These are phyloP conservation scores for Trichonephila clavipes DNA, from an alignment of 1,140 invertebrate genomes.

Conservation along the genomic window DNA sequence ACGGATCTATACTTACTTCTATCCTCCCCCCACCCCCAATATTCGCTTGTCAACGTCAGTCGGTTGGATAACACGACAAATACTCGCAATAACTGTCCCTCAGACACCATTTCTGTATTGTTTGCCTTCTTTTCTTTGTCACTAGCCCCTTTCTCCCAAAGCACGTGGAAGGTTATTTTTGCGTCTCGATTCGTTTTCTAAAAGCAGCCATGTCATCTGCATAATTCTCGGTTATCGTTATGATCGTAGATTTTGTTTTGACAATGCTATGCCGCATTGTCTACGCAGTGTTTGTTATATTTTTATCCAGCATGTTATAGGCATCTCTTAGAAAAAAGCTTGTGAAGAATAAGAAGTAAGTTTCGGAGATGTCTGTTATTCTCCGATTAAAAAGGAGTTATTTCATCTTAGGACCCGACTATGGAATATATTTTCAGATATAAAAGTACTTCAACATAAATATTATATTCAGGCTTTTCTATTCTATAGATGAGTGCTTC, in stretches of 20 bases:
- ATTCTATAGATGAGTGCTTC: too few species aligned
- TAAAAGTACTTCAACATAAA: too few species aligned
- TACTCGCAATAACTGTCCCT: slow-evolving; percentile 74
- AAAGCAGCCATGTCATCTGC: background rate
- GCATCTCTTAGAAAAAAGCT: too few species aligned
- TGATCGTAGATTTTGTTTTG: background rate
- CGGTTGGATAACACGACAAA: slow-evolving; percentile 71
- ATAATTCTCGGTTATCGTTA: background rate
- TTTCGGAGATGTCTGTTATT: too few species aligned
- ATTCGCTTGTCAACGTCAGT: slow-evolving; percentile 67
- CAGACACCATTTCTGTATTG: slow-evolving; percentile 53
- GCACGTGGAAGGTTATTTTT: background rate
- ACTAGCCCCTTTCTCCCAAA: background rate
- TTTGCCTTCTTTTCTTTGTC: slow-evolving; percentile 43
- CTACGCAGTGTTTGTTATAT: too few species aligned
- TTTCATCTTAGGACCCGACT: too few species aligned
- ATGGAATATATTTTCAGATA: too few species aligned
- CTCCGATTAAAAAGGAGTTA: too few species aligned
- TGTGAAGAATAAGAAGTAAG: too few species aligned
- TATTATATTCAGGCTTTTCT: too few species aligned
- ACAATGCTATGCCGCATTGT: background rate
- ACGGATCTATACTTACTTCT: slow-evolving; percentile 40
- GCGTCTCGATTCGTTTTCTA: background rate
- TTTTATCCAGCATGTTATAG: too few species aligned
- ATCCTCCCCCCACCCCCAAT: background rate